Conservation (phyloP, 2,113 vertebrate genomes). For the Callipepla californica region DNA sequence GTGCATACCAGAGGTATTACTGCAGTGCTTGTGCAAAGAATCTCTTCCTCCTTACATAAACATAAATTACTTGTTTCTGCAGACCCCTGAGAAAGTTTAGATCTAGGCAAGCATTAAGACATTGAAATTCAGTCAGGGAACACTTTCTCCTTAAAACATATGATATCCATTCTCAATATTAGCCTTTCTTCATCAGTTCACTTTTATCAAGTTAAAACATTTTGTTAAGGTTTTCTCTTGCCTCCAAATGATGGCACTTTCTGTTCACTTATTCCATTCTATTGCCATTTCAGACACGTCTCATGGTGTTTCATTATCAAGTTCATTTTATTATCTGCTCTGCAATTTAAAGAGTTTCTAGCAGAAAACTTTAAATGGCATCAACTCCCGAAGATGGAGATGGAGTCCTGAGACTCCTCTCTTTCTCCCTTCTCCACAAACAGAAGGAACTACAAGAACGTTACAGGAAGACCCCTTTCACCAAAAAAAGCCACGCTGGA, state of each 20-base stretch:
- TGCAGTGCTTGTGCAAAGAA: slow-evolving; percentile 35
- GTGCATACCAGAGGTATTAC: slow-evolving; percentile 57
- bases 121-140: not conserved
- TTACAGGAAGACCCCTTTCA: not conserved
- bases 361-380: not conserved
- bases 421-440: not conserved
- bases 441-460: not conserved
- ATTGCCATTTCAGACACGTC: not conserved
- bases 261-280: not conserved
- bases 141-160: not conserved
- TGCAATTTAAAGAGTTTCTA: not conserved
- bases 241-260: not conserved
- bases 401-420: not conserved
- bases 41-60: slow-evolving; percentile 39
- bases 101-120: slow-evolving; percentile 1
- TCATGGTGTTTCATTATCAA: not conserved
- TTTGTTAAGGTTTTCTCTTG: not conserved
- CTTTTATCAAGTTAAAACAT: not conserved
- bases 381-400: not conserved
- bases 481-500: not conserved
- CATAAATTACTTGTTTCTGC: slow-evolving; percentile 41
- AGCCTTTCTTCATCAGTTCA: not conserved
- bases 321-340: not conserved
- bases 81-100: slow-evolving; percentile 43
- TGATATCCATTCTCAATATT: not conserved